Base-by-base conservation (phyloP, 2,797 vertebrate genomes). In the Poeciliopsis paucimaculata region DNA sequence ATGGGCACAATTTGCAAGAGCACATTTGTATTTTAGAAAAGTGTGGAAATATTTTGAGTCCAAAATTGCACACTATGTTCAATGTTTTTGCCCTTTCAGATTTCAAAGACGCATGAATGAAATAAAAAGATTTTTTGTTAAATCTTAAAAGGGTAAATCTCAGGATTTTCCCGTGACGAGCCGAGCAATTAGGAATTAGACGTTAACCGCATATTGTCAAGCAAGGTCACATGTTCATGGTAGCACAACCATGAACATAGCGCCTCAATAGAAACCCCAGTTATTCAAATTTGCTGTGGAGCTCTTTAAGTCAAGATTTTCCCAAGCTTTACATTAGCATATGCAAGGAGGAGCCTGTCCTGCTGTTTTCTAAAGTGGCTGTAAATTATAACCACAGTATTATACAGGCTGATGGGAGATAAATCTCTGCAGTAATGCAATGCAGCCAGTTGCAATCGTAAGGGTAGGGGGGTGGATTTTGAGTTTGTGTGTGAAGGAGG, bases 351-450 rank as follows among this genome's bases (percentile, higher is more conserved):
- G 78, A 80, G 89, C 88, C 92, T 88, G 90, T 91, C 90, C 90
- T 88, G 91, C 93, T 93, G 93, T 94, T 94, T 93, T 94, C 93
- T 92, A 93, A 95, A 95, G 95, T 95, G 94, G 92, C 94, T 96
- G 95, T 95, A 95, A 95, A 95, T 96, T 93, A 95, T 95, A 94
- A 93, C 93, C 93, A 92, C 92, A 90, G 94, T 95, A 93, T 96
- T 95, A 94, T 95, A 93, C 90, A 86, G 91, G 83, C 89, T 94
- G 94, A 94, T 95, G 88, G 94, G 90, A 94, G 94, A 95, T 95
- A 95, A 95, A 96, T 95, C 94, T 95, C 91, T 93, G 91, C 90
- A 93, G 91, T 93, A 95, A 95, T 95, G 93, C 94, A 94, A 95
- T 94, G 93, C 92, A 91, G 91, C 84, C 82, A 94, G 90, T 91